Evolutionary conservation across 2,113 vertebrate species (phyloP).

Genomic region (Gallinago jamesoni): DNA sequence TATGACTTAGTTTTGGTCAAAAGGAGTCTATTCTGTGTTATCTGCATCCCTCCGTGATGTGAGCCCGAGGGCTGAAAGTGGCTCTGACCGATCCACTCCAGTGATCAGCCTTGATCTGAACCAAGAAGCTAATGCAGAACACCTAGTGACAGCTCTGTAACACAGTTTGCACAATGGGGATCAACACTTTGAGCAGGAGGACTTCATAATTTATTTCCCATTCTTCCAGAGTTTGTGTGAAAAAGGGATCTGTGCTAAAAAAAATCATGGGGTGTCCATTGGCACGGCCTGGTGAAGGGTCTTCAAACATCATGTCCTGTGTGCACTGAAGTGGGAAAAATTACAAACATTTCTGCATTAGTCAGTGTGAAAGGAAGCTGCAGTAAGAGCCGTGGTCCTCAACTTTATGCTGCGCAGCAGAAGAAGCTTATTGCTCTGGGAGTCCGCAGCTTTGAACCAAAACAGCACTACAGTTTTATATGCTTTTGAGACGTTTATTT

Average conservation of each 20-base stretch:
- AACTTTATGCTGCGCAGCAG: neutral
- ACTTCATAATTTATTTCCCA: neutral
- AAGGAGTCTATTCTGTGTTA: neutral
- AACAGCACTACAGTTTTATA: neutral
- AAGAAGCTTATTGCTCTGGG: neutral
- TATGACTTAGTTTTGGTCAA: neutral
- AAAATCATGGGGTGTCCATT: neutral
- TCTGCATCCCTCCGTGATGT: neutral
- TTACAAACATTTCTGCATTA: neutral
- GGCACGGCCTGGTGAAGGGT: neutral
- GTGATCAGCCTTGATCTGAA: neutral
- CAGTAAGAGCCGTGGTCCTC: fast-evolving
- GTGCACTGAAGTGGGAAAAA: neutral
- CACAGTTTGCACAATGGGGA: neutral
- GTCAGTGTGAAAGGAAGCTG: neutral
- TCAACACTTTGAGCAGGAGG: neutral
- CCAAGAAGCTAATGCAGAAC: neutral
- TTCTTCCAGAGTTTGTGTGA: neutral
- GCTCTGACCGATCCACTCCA: fast-evolving
- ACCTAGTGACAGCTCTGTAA: neutral
- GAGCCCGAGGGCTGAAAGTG: neutral
- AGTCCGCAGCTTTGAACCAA: neutral
- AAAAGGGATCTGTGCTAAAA: neutral
- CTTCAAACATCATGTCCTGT: neutral
- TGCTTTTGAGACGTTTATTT: neutral